Evolutionary conservation across 2,113 vertebrate species (phyloP), one percentile per base, ranked within the genome.

Genomic region (Neodon shergylaensis): DNA sequence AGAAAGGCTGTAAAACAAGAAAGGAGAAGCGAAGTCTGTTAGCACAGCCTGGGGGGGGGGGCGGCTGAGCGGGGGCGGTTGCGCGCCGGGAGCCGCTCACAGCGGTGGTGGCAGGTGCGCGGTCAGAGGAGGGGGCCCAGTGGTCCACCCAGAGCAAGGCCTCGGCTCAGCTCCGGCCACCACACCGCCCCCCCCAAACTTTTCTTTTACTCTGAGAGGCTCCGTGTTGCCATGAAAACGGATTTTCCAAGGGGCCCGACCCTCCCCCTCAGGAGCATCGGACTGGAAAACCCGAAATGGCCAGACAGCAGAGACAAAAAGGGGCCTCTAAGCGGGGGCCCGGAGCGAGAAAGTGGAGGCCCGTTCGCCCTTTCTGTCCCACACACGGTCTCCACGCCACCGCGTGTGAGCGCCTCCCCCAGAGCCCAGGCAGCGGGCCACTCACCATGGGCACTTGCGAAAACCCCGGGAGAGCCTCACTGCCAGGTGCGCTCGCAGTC

Each of bases 181-280:
- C 68, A 36, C 58, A 28, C 49, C 89, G 81, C 81, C 58, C 36
- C 93, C 90, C 70, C 90, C 89, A 97, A 97, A 97, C 94, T 96
- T 97, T 97, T 98, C 97, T 97, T 97, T 98, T 84, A 94, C 87
- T 95, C 73, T 7, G 92, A 97, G 92, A 96, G 92, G 91, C 97
- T 96, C 95, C n/a, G 92, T 97, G 97, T 98, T 98, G 97, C 97
- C 97, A 98, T 97, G 97, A 94, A 98, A 98, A 98, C 97, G 97
- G 97, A 98, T 98, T 98, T 98, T 98, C 96, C 94, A 95, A 98
- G 96, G 96, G 97, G 96, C 96, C 92, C 79, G 97, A 97, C 97
- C 96, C 97, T 96, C 97, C 97, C 96, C 97, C 97, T 97, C 94
- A 88, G 96, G 96, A 86, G 96, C 97, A 97, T 97, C 95, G 95